Base-by-base conservation (phyloP, 1,140 invertebrate species). In the Teleopsis dalmanni region DNA sequence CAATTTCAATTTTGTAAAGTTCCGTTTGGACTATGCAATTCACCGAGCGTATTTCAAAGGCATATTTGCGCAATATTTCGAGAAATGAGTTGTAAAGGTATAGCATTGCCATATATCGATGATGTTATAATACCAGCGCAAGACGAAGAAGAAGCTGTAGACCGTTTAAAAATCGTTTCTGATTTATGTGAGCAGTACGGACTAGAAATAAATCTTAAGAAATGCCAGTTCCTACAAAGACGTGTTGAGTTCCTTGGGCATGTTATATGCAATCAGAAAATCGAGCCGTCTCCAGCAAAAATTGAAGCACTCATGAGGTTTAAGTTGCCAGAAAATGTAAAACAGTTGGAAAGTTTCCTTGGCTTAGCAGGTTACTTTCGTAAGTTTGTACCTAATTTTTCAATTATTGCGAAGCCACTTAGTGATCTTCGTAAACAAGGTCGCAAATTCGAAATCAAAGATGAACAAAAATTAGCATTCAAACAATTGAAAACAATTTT, bases 341-440 rank as follows among this genome's bases (percentile, higher is more conserved):
- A 65, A 26, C 50, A 68, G 44, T 14, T 72, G 10, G 58, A 66
- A 41, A 60, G 55, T 23, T 72, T 70, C 47, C 29, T 71, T 7
- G 65, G 69, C n/a, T 38, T 69, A n/a, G 55, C 57, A 8, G 57
- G 59, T 14, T 71, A 67, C 52, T 71, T 72, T 50, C 38, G 60
- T n/a, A 69, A 63, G 46, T 61, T 60, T 42, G 58, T 69, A 31
- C 50, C 40, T 6, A 36, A 53, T 7, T 65, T 57, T 52, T 44
- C 53, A 0, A 18, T 31, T 14, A 60, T 54, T 19, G 54, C 57
- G 10, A 54, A 49, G 50, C 48, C 43, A 22, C 21, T 45, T 21
- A 45, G 27, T 16, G 43, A 45, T 21, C 25, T 45, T 10, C 33
- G 21, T 16, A 45, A 45, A 31, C 33, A 45, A 6, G 37, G 19